Conservation (phyloP, 2,888 invertebrate genomes). For the Monochamus alternatus region DNA sequence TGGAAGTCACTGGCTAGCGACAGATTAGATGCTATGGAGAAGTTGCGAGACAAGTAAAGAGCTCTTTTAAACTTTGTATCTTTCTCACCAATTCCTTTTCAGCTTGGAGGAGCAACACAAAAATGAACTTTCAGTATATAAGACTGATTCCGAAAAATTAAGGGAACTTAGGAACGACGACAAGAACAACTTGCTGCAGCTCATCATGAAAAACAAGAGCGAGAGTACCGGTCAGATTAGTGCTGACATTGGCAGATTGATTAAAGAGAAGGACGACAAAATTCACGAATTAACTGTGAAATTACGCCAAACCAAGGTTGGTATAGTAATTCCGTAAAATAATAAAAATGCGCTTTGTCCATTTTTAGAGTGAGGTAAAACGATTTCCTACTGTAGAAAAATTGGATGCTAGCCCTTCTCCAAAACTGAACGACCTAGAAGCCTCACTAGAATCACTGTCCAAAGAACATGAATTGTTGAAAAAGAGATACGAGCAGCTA, state of each 20-base stretch:
- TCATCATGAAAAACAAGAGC: slow-evolving; percentile 68
- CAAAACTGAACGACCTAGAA: slow-evolving; percentile 62
- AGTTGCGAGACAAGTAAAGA: slow-evolving; percentile 65
- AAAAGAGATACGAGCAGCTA: slow-evolving; percentile 73
- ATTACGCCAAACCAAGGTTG: slow-evolving; percentile 68
- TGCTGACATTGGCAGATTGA: slow-evolving; percentile 66
- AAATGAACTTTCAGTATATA: slow-evolving; percentile 77
- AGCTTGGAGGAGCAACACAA: slow-evolving; percentile 77
- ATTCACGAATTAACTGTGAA: slow-evolving; percentile 70
- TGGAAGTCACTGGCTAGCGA: slow-evolving; percentile 82
- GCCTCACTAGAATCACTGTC: slow-evolving; percentile 60
- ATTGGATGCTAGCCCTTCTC: slow-evolving; percentile 48
- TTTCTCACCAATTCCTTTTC: slow-evolving; percentile 12
- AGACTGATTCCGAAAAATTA: slow-evolving; percentile 76
- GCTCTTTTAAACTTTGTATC: not conserved
- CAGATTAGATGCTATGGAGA: slow-evolving; percentile 78
- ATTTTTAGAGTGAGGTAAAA: slow-evolving; percentile 15
- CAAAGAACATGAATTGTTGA: slow-evolving; percentile 68
- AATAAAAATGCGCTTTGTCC: not conserved
- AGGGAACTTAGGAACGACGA: slow-evolving; percentile 55
- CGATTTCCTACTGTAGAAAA: slow-evolving; percentile 44
- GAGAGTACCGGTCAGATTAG: slow-evolving; percentile 66
- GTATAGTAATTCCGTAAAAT: not conserved
- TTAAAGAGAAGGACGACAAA: slow-evolving; percentile 70
- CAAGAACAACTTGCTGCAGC: slow-evolving; percentile 69